phyloP scores from a whole-genome alignment of 1,140 invertebrate genomes.

The Heliothis virescens region DNA sequence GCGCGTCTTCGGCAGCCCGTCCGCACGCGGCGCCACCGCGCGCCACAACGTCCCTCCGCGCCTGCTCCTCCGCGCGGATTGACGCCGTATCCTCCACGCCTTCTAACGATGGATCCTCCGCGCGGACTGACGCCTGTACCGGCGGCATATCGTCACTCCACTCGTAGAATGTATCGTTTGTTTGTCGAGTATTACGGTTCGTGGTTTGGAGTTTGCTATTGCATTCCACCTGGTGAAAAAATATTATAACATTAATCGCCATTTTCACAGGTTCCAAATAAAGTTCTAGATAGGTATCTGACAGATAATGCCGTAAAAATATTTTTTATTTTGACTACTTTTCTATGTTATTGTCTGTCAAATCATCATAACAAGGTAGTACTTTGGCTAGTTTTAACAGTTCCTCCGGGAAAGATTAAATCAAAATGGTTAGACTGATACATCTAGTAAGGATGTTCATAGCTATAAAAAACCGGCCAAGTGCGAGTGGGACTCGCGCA shows the following conservation, averaged over 20 bases:
- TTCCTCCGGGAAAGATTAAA: too few relatives aligned
- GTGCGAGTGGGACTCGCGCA: too few relatives aligned
- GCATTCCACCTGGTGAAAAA: slow-evolving; percentile 68
- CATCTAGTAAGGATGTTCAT: too few relatives aligned
- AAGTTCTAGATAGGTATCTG: too few relatives aligned
- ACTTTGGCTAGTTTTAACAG: too few relatives aligned
- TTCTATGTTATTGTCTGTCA: too few relatives aligned
- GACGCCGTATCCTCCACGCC: slow-evolving; percentile 22
- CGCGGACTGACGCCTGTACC: slow-evolving; percentile 38
- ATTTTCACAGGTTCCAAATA: background rate
- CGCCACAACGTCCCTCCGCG: slow-evolving; percentile 11
- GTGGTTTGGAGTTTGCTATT: slow-evolving; percentile 43
- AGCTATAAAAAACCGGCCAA: too few relatives aligned
- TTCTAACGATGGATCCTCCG: slow-evolving; percentile 17
- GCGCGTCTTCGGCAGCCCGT: slow-evolving; percentile 51
- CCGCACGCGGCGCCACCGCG: slow-evolving; percentile 60
- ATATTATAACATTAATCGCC: background rate
- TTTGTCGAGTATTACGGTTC: slow-evolving; percentile 61
- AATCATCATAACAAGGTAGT: too few relatives aligned
- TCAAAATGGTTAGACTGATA: too few relatives aligned
- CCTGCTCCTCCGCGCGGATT: background rate
- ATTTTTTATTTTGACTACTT: too few relatives aligned
- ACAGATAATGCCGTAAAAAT: too few relatives aligned
- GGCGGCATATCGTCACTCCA: slow-evolving; percentile 49
- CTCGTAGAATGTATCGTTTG: slow-evolving; percentile 61